These are phyloP conservation scores for Bombus consobrinus DNA, from an alignment of 1,140 invertebrate species.

Conservation along the genomic window DNA sequence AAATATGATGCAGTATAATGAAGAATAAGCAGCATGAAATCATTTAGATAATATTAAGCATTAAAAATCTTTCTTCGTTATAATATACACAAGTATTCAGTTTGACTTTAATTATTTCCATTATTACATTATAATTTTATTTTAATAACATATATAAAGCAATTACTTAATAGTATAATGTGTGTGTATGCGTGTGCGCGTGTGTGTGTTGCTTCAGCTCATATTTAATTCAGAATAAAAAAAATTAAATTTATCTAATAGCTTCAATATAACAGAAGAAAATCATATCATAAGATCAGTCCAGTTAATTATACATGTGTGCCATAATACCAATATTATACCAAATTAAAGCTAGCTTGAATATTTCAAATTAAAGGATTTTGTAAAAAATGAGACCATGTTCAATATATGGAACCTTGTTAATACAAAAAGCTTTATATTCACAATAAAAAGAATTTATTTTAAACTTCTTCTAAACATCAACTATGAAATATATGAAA, in stretches of 20 bases:
- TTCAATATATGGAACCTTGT: background rate
- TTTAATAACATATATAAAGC: background rate
- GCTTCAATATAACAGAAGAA: background rate
- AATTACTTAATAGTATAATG: background rate
- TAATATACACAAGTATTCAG: background rate
- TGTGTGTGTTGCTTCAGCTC: background rate
- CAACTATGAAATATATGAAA: background rate
- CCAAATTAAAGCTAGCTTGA: background rate
- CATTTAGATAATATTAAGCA: conserved; percentile 3
- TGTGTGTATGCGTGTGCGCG: rapidly evolving
- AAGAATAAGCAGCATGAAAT: conserved; percentile 17
- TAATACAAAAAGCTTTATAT: background rate
- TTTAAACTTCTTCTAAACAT: background rate
- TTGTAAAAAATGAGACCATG: background rate
- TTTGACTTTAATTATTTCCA: background rate
- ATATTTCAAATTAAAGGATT: background rate
- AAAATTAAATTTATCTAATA: background rate
- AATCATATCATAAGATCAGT: background rate
- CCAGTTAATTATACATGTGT: background rate
- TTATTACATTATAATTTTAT: conserved; percentile 15
- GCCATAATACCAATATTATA: background rate
- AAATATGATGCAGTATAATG: background rate
- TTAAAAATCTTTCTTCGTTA: background rate
- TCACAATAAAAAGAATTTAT: background rate
- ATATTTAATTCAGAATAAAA: background rate